Conservation (phyloP, 2,888 invertebrate genomes). For the Phyto melanocephala region DNA sequence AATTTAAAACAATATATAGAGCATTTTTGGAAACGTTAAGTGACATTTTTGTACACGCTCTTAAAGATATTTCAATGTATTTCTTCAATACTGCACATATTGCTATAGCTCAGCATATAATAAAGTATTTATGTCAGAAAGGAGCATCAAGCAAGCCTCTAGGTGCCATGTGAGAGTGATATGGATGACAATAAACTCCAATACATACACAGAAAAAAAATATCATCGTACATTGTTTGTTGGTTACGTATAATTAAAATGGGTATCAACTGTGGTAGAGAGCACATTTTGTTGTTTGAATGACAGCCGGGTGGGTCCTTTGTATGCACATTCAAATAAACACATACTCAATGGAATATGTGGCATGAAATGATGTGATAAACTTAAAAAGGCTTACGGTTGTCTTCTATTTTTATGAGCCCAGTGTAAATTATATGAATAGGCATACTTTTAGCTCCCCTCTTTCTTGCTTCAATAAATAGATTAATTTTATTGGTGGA, state of each 20-base stretch:
- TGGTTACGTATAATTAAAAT: conserved; percentile 40
- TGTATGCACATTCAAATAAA: neutral
- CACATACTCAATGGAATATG: neutral
- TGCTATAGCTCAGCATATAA: too few species aligned
- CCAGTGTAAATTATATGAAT: neutral
- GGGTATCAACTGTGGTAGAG: neutral
- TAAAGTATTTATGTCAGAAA: too few species aligned
- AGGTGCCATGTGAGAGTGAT: conserved; percentile 13
- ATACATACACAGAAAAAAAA: neutral
- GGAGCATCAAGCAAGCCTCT: too few species aligned
- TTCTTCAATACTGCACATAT: too few species aligned
- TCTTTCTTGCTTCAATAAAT: neutral
- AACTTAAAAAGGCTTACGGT: conserved; percentile 23
- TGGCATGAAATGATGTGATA: conserved; percentile 3
- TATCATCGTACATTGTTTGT: neutral
- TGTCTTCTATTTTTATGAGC: conserved; percentile 1
- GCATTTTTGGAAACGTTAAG: too few species aligned
- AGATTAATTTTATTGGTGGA: neutral
- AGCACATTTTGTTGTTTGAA: neutral
- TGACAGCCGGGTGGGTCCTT: neutral
- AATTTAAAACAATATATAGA: too few species aligned
- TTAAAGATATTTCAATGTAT: too few species aligned
- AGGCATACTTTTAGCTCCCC: neutral
- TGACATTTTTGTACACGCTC: too few species aligned
- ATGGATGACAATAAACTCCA: conserved; percentile 1